Percentiles rank a stretch among this genome's conserved stretches.
Conservation (phyloP, 2,888 invertebrate genomes). For the Eupithecia insigniata region DNA sequence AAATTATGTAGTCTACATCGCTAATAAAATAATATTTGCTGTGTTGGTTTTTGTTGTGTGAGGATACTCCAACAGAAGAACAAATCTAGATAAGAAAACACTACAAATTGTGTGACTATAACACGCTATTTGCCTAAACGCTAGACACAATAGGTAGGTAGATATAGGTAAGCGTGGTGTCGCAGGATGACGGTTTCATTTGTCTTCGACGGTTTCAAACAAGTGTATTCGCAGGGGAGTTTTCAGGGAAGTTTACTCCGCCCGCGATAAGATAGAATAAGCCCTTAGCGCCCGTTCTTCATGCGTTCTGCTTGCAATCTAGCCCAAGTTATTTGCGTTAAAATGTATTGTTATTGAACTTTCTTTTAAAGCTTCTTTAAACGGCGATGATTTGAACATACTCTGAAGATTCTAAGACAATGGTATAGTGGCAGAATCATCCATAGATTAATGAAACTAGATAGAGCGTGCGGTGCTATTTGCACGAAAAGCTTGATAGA, state of each 20-base stretch:
- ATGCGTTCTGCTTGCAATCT: constrained; percentile 62
- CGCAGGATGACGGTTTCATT: constrained; percentile 62
- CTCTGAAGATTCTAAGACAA: not conserved
- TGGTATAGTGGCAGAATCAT: no score
- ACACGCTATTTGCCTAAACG: constrained; percentile 45
- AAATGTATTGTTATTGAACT: constrained; percentile 46
- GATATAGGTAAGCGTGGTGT: constrained; percentile 58
- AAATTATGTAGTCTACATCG: no score
- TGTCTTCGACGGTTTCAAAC: constrained; percentile 66
- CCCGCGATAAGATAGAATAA: constrained; percentile 73
- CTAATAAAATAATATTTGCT: no score
- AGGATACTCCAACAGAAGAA: not conserved
- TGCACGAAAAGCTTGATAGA: no score
- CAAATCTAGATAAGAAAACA: not conserved
- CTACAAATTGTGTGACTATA: not conserved
- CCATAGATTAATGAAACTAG: no score
- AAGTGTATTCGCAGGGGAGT: constrained; percentile 72
- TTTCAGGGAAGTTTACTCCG: constrained; percentile 74
- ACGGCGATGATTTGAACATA: not conserved
- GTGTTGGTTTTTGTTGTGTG: no score
- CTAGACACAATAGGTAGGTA: not conserved
- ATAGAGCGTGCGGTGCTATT: no score
- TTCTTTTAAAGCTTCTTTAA: constrained; percentile 10
- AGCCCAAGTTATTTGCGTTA: constrained; percentile 49
- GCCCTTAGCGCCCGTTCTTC: constrained; percentile 73